Percentiles rank a stretch among this genome's conserved stretches.
phyloP scores from a whole-genome alignment of 1,140 invertebrate genomes.

The Copidosoma floridanum region DNA sequence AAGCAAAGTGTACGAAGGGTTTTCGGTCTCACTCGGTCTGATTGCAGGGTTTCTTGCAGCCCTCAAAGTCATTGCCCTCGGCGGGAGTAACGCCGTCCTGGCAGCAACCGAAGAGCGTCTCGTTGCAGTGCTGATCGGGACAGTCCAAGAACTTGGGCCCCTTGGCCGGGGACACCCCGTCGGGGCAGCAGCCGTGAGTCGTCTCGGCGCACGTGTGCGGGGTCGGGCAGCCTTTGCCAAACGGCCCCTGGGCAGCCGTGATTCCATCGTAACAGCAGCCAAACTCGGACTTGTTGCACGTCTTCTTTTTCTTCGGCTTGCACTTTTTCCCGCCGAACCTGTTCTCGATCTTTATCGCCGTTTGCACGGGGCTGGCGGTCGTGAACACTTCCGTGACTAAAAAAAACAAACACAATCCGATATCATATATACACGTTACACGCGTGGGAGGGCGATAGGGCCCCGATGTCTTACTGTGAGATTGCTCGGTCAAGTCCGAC shows the following conservation, averaged over 20 bases:
- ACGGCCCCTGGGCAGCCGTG: constrained; percentile 80
- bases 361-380: constrained; percentile 48
- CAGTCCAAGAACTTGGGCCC: constrained; percentile 76
- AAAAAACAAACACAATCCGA: too few species aligned
- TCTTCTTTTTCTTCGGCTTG: constrained; percentile 60
- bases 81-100: constrained; percentile 76
- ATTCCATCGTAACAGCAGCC: constrained; percentile 89
- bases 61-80: constrained; percentile 79
- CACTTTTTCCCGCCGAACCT: constrained; percentile 61
- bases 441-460: too few species aligned
- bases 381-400: constrained; percentile 47
- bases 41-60: constrained; percentile 72
- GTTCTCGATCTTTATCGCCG: constrained; percentile 53
- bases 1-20: not conserved
- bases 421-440: too few species aligned
- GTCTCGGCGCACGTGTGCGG: constrained; percentile 78
- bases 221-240: constrained; percentile 75
- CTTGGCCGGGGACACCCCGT: constrained; percentile 79
- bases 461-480: constrained; percentile 33
- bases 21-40: constrained; percentile 61
- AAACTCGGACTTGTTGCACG: constrained; percentile 71
- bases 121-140: constrained; percentile 70
- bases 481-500: constrained; percentile 37
- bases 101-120: constrained; percentile 83
- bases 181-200: constrained; percentile 84